Conservation (phyloP, 2,797 vertebrate genomes). For the Semotilus atromaculatus region DNA sequence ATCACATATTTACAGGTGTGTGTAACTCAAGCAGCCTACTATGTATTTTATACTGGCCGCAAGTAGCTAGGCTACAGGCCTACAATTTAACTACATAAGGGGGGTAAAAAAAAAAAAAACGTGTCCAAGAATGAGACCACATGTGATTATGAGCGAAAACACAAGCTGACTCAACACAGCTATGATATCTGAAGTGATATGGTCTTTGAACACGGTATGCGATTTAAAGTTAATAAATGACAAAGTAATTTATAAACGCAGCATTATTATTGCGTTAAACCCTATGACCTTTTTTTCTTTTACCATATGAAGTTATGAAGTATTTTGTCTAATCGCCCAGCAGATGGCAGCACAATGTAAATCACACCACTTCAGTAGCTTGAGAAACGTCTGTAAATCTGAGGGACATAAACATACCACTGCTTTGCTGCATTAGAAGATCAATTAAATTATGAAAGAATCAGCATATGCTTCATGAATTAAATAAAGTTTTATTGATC, state of each 20-base stretch:
- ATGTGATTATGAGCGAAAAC: not conserved
- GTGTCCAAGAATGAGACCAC: not conserved
- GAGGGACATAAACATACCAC: not conserved
- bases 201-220: constrained; percentile 1
- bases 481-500: not conserved
- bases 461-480: not conserved
- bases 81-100: not conserved
- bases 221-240: constrained; percentile 7
- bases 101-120: not conserved
- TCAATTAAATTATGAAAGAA: not conserved
- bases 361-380: not conserved
- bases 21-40: not conserved
- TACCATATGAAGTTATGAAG: not conserved
- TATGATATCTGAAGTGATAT: constrained; percentile 14
- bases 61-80: not conserved
- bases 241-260: not conserved
- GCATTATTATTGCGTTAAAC: not conserved
- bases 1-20: not conserved
- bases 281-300: no score
- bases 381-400: not conserved
- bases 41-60: not conserved
- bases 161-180: not conserved
- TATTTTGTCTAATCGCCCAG: not conserved
- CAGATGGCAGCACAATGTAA: not conserved
- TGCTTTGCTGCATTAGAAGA: not conserved